Conservation (phyloP, 2,888 invertebrate species). For the Galerucella nymphaeae region DNA sequence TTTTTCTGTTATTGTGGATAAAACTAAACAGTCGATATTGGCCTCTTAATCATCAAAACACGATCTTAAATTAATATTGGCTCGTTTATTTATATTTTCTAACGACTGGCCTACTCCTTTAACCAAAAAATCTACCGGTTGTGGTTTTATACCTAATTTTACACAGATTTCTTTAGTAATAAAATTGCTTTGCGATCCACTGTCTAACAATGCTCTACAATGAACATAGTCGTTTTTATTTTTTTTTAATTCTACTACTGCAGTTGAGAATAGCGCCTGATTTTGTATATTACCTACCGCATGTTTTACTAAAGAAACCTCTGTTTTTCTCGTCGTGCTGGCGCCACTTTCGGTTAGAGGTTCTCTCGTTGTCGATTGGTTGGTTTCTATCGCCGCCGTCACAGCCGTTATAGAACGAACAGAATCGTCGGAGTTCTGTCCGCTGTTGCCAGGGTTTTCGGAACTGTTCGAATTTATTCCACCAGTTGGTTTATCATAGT, state of each 20-base stretch:
- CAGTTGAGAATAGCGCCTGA: constrained; percentile 14
- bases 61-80: constrained; percentile 5
- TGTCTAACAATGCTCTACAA: constrained; percentile 7
- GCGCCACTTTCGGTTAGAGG: no score
- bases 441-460: background rate
- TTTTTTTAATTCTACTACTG: constrained; percentile 2
- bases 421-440: background rate
- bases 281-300: background rate
- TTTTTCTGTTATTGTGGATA: background rate
- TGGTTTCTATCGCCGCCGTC: no score
- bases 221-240: constrained; percentile 2
- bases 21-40: constrained; percentile 1
- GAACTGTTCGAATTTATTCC: background rate
- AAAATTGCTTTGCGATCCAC: constrained; percentile 12
- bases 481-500: background rate
- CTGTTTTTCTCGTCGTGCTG: background rate
- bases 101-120: constrained; percentile 8
- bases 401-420: no score
- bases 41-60: background rate
- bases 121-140: constrained; percentile 2
- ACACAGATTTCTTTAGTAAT: constrained; percentile 8
- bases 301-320: background rate
- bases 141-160: constrained; percentile 15
- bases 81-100: constrained; percentile 7
- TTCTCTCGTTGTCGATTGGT: no score